These are phyloP conservation scores for Pelusios castaneus DNA, from an alignment of 2,113 vertebrate species.

Conservation along the genomic window DNA sequence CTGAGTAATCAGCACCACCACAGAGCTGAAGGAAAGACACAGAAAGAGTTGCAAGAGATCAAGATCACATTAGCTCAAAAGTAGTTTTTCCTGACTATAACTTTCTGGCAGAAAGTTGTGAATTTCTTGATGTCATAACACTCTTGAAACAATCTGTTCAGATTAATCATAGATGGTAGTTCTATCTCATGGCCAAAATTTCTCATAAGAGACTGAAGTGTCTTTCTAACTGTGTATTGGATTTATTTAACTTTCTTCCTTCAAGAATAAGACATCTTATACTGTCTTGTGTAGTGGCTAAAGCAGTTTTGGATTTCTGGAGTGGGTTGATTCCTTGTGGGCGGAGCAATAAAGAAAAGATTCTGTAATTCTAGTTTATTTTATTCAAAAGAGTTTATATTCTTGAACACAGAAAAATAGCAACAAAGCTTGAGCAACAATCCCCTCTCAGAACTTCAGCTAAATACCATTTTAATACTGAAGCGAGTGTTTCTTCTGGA, in stretches of 20 bases:
- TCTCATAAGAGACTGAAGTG: constrained; percentile 21
- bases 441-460: not conserved
- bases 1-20: not conserved
- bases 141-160: constrained; percentile 19
- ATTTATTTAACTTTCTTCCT: not conserved
- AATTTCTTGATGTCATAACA: not conserved
- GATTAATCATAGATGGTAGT: constrained; percentile 37
- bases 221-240: not conserved
- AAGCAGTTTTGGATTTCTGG: not conserved
- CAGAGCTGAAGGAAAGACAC: not conserved
- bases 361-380: not conserved
- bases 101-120: not conserved
- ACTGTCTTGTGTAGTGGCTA: not conserved
- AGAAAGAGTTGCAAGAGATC: not conserved
- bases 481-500: not conserved
- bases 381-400: not conserved
- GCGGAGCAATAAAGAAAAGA: not conserved
- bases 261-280: not conserved
- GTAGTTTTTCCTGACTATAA: not conserved
- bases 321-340: not conserved
- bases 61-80: constrained; percentile 6
- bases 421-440: not conserved
- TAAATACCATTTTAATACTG: not conserved
- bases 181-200: constrained; percentile 9
- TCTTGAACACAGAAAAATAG: not conserved